Evolutionary conservation across 2,797 vertebrate species (phyloP).

Genomic region (Halcyon badia): DNA sequence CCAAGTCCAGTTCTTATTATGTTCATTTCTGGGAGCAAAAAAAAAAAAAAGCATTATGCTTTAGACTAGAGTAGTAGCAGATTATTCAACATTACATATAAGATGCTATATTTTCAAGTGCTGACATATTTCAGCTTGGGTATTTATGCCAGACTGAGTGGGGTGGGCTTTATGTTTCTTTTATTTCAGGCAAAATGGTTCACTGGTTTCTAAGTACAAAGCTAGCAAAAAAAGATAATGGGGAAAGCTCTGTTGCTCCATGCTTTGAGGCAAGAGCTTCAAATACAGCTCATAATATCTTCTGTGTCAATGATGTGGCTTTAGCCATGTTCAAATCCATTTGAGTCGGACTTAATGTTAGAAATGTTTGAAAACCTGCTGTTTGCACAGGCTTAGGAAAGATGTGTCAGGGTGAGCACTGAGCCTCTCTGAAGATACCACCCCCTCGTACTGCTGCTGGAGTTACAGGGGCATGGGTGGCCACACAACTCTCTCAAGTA

Average conservation of each 20-base stretch:
- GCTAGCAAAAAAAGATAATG: neutral
- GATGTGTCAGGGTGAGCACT: fast-evolving
- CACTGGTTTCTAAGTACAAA: neutral
- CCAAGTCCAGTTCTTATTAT: neutral
- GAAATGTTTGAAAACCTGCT: neutral
- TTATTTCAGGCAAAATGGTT: neutral
- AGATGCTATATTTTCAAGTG: neutral
- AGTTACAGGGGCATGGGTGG: neutral
- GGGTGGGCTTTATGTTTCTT: neutral
- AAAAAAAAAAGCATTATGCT: neutral
- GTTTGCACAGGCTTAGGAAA: neutral
- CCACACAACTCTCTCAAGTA: fast-evolving
- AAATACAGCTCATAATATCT: neutral
- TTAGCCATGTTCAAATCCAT: neutral
- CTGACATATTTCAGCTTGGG: neutral
- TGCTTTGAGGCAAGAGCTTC: neutral
- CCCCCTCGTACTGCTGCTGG: neutral
- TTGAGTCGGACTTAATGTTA: neutral
- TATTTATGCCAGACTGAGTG: neutral
- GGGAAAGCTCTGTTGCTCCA: neutral
- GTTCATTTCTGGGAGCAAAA: neutral
- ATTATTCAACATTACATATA: neutral
- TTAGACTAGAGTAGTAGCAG: neutral
- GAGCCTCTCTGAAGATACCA: neutral
- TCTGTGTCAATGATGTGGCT: neutral